Evolutionary conservation across 1,140 invertebrate genomes (phyloP), one percentile per base, ranked within the genome.

Genomic region (Physella acuta): DNA sequence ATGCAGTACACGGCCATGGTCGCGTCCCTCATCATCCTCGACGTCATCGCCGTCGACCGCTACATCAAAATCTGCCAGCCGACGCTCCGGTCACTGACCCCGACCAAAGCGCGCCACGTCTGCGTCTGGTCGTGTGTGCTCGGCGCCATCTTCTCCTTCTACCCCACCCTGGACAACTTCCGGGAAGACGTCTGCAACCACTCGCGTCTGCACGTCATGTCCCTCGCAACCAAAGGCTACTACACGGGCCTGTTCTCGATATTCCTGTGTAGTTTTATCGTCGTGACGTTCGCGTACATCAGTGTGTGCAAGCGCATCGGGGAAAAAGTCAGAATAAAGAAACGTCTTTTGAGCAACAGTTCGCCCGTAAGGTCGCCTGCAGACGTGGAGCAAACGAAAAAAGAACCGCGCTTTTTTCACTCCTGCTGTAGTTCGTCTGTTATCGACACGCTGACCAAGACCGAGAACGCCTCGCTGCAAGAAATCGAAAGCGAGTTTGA

Each of bases 1-100:
- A 16, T 64, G 3, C 62, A 64, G 26, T 28, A 33, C 2, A 64
- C 62, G 17, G 62, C 62, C 49, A 64, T 64, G 62, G 20, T 31
- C 20, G 39, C 62, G 1, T 52, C 44, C 26, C 52, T 31, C 11
- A 17, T 52, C 3, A 26, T 52, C 1, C 49, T 64, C 3, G 33
- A 3, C 26, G 28, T 34, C 28, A 64, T 64, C 1, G 62, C 62
- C 16, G 0, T 64, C 16, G 62, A 64, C 30, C 62, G 62, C 3
- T 64, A 64, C 49, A 24, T 64, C 1, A 64, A 64, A 26, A 64
- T 64, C 2, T 64, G 62, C 44, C 14, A 44, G 20, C 51, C 62
- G n/a, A 3, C 8, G 16, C 16, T 31, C 20, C 4, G 11, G 26
- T 33, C 62, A 11, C 62, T 64, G 1, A 64, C 62, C 3, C 62